Percentiles rank a stretch among this genome's conserved stretches.
These are phyloP conservation scores for Seira ritae DNA, from an alignment of 2,888 invertebrate genomes.

Conservation along the genomic window DNA sequence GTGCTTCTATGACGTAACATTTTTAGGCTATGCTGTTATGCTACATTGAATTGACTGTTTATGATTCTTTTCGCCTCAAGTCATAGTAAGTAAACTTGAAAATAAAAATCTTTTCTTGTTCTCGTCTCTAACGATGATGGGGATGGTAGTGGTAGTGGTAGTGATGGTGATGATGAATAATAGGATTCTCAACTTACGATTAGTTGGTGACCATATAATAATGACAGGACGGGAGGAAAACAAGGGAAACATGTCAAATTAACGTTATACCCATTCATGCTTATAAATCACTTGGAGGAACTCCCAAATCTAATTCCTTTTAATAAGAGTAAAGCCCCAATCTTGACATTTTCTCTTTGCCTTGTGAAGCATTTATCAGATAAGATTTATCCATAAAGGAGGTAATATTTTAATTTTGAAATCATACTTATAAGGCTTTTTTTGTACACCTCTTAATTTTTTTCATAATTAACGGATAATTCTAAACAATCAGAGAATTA, in stretches of 20 bases:
- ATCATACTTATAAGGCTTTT: no score
- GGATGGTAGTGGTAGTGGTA: no score
- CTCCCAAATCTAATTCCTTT: constrained; percentile 4
- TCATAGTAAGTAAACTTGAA: no score
- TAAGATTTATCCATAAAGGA: background rate
- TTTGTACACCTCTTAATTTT: no score
- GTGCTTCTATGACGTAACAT: no score
- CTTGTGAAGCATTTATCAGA: background rate
- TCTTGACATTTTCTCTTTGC: background rate
- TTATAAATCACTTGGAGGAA: constrained; percentile 14
- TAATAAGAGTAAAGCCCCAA: background rate
- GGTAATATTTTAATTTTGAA: background rate
- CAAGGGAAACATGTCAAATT: constrained; percentile 14
- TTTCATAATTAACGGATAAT: no score
- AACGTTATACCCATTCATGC: background rate
- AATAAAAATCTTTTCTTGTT: no score
- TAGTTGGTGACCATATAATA: background rate
- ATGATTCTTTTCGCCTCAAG: no score
- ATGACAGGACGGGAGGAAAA: constrained; percentile 7
- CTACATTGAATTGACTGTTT: no score
- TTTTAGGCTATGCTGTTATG: no score
- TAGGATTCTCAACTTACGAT: background rate
- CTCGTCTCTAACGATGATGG: no score
- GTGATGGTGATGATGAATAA: background rate
- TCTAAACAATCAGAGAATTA: no score